Evolutionary conservation across 1,140 invertebrate genomes (phyloP), one percentile per base, ranked within the genome.

Genomic region (Drosophila tropicalis): DNA sequence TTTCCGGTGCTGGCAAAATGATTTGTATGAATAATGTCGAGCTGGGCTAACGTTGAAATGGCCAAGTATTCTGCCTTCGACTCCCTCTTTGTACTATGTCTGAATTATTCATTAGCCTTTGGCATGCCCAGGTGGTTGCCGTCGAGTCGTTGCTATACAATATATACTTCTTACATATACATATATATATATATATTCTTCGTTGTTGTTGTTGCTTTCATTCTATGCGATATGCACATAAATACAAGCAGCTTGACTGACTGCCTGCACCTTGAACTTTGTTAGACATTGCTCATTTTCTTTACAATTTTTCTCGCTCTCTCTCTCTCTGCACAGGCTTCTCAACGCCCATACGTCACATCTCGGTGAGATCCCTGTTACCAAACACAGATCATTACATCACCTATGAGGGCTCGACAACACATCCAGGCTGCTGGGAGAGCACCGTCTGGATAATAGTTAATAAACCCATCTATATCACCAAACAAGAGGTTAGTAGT

Each of bases 371-470:
- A 81, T 96, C 95, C 54, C 93, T 99, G 25, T 93, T 99, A 67
- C 98, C 98, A 22, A 95, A 96, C 79, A 98, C 97, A 4, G 95
- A 96, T 73, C 95, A 97, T 79, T 99, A 98, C 93, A 97, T 99
- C 93, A 99, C 98, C n/a, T 99, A 99, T 92, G 98, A 99, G 92
- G 98, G 98, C n/a, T 98, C 97, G 56, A 97, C 97, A 34, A 99
- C 98, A 62, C 97, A 97, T 93, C 98, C 98, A 3, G 97, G 96
- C 22, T 98, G 97, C 92, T 97, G 97, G 96, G 97, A 98, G 92
- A 98, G 96, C 15, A 96, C 96, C 9, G 97, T 98, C 40, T 99
- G 98, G 98, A 95, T 99, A 76, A 96, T 99, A 74, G 94, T 98
- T 92, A 99, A 99, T 93, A 98, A 98, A 93, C 98, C 98, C 55